These are phyloP conservation scores for Thera britannica DNA, from an alignment of 2,888 invertebrate species.

Conservation along the genomic window DNA sequence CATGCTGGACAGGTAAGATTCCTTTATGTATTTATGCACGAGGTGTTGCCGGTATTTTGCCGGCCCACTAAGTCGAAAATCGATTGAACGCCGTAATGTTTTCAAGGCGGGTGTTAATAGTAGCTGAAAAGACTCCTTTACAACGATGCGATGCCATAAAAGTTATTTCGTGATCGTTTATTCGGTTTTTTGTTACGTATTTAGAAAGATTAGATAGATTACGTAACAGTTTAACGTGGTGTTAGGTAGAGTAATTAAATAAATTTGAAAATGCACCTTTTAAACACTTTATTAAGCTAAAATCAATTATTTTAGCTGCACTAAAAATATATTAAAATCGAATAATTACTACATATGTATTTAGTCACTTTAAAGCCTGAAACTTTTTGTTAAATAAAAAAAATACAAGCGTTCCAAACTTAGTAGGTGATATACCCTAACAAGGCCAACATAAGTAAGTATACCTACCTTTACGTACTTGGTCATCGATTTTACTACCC, in stretches of 20 bases:
- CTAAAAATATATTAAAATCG: too few species aligned
- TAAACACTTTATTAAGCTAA: background rate
- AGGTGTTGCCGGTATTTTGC: conserved; percentile 36
- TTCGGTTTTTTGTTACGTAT: conserved; percentile 48
- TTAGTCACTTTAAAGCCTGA: too few species aligned
- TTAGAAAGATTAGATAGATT: conserved; percentile 49
- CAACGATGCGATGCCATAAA: conserved; percentile 65
- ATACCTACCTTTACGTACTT: background rate
- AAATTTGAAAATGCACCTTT: background rate
- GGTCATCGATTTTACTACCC: background rate
- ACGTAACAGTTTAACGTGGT: conserved; percentile 56
- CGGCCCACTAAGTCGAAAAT: conserved; percentile 69
- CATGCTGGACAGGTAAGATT: conserved; percentile 83
- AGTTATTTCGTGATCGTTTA: conserved; percentile 61
- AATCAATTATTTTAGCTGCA: background rate
- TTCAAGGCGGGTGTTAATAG: conserved; percentile 74
- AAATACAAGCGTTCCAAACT: background rate
- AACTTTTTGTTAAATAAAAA: too few species aligned
- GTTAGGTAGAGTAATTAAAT: background rate
- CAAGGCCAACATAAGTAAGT: background rate
- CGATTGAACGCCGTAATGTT: conserved; percentile 76
- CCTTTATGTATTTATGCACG: conserved; percentile 37
- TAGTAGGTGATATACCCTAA: background rate
- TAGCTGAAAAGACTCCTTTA: conserved; percentile 69
- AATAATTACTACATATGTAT: too few species aligned